A percentile compares a stretch with the other conserved stretches of the same genome.
Conservation (phyloP, 2,113 vertebrate species). For the Mobula birostris region DNA sequence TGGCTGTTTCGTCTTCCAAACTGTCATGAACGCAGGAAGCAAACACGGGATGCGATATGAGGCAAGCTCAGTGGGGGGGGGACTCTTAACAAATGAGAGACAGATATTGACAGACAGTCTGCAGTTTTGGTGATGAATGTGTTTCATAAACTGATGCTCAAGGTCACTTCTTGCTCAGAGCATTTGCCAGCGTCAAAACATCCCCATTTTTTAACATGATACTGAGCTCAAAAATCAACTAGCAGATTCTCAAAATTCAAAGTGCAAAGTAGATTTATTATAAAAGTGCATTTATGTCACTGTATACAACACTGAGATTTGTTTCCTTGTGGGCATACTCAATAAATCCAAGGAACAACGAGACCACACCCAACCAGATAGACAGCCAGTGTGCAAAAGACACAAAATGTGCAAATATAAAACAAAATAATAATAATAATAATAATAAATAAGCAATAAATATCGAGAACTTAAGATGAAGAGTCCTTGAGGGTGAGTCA, state of each 20-base stretch:
- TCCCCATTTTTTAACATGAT: background rate
- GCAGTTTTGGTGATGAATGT: slow-evolving; percentile 55
- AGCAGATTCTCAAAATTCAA: background rate
- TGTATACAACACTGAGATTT: too few species aligned
- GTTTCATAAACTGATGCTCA: slow-evolving; percentile 50
- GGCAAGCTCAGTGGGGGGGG: slow-evolving; percentile 58
- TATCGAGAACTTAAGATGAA: too few species aligned
- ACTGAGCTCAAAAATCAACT: slow-evolving; percentile 7
- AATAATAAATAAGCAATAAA: too few species aligned
- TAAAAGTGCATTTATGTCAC: too few species aligned
- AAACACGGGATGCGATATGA: slow-evolving; percentile 58
- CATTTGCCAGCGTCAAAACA: slow-evolving; percentile 43
- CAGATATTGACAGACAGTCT: slow-evolving; percentile 53
- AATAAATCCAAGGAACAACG: too few species aligned
- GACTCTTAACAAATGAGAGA: slow-evolving; percentile 53
- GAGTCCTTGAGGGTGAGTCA: too few species aligned
- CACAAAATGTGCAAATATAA: too few species aligned
- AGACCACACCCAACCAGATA: too few species aligned
- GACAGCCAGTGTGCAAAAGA: too few species aligned
- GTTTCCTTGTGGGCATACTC: too few species aligned
- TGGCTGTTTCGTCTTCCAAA: slow-evolving; percentile 57
- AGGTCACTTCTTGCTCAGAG: slow-evolving; percentile 52
- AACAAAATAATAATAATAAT: too few species aligned
- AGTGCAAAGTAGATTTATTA: too few species aligned
- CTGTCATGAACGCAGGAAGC: slow-evolving; percentile 64